Evolutionary conservation across 1,140 invertebrate species (phyloP).

Genomic region (Eurytemora carolleeae): DNA sequence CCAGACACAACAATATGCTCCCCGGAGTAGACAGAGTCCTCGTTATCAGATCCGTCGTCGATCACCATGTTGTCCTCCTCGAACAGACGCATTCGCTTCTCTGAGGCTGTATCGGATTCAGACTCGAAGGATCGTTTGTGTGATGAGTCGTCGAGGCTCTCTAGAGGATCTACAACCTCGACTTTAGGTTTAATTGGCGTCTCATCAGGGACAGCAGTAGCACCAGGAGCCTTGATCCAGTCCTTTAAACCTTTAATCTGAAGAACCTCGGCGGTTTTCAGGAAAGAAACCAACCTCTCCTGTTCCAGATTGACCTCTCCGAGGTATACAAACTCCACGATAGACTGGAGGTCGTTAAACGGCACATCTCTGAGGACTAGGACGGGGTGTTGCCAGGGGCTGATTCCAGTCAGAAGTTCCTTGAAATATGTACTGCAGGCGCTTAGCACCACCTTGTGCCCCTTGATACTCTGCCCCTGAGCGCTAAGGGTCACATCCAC

Average conservation of each 20-base stretch:
- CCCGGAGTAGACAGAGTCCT: background rate
- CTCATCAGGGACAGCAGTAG: background rate
- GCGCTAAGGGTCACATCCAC: background rate
- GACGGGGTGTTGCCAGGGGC: background rate
- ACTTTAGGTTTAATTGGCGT: background rate
- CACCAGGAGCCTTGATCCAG: no score
- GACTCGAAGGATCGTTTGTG: no score
- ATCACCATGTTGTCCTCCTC: no score
- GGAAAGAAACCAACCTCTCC: conserved; percentile 64
- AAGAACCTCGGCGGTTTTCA: conserved; percentile 78
- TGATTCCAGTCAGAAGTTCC: background rate
- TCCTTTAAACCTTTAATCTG: conserved; percentile 57
- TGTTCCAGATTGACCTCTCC: conserved; percentile 84
- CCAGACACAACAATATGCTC: background rate
- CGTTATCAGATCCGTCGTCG: no score
- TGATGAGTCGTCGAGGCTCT: background rate
- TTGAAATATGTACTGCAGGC: background rate
- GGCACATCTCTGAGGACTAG: conserved; percentile 43
- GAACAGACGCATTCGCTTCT: no score
- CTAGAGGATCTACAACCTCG: background rate
- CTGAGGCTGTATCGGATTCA: no score
- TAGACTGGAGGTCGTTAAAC: conserved; percentile 51
- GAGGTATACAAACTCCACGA: conserved; percentile 31
- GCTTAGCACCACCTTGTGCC: background rate
- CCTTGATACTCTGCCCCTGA: background rate